Base-by-base conservation (phyloP, 1,140 invertebrate species). In the Onthophagus taurus region DNA sequence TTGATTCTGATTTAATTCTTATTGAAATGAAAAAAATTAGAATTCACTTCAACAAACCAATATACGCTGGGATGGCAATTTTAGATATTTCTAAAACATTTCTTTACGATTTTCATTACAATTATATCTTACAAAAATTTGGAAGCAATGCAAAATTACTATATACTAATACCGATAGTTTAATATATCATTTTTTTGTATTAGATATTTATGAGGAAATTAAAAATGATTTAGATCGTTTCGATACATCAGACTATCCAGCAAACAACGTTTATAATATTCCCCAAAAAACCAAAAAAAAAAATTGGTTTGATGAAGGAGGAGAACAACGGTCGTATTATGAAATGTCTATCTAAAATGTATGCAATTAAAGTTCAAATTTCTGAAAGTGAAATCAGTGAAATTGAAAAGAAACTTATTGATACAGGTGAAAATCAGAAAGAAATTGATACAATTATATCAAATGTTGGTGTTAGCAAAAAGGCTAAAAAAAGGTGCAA, bases 221-320 rank as follows among this genome's bases (percentile, higher is more conserved):
- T 17, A 38, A 38, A 47, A 8, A 42, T 13, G 47, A 52, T 31
- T 41, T 46, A 34, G 11, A 52, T 33, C 29, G 29, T 12, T 61
- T 61, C 50, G 57, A 61, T 46, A 63, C 54, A 11, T 49, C 47
- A 11, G 58, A 61, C 33, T 56, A 63, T 51, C 30, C 45, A n/a
- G n/a, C 12, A 33, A 42, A 54, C 43, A 60, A 59, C 48, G 31
- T 45, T 14, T 57, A 54, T 42, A 45, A 45, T 17, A 60, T 62
- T 7, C 53, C 54, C 8, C 35, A 37, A 41, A 41, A 42, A 26
- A 71, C 71, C 49, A 70, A 69, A 52, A 73, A 74, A 48, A 59
- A 68, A 3, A 16, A n/a, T 68, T 4, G 68, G 70, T 5, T 63
- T 68, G 55, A 65, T 72, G 49, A 74, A 71, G 56, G 68, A 71